These are phyloP conservation scores for Habropoda laboriosa DNA, from an alignment of 1,140 invertebrate species.

Conservation along the genomic window DNA sequence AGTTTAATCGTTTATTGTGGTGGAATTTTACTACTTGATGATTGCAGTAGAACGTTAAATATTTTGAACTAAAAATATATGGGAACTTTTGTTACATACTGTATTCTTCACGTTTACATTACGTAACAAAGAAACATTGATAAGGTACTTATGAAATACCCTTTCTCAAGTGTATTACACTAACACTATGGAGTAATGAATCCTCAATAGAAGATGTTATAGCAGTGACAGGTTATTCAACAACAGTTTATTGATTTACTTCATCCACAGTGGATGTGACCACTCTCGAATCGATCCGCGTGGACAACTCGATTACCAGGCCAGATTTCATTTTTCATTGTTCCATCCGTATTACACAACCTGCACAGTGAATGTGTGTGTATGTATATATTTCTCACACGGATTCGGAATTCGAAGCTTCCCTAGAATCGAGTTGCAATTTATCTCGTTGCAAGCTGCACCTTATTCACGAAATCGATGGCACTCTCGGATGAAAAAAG, in stretches of 20 bases:
- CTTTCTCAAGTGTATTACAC: too few relatives aligned
- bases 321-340: neutral
- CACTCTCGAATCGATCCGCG: neutral
- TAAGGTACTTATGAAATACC: too few relatives aligned
- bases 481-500: neutral
- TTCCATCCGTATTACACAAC: neutral
- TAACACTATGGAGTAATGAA: too few relatives aligned
- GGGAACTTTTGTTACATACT: too few relatives aligned
- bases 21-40: too few relatives aligned
- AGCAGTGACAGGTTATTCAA: neutral
- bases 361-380: neutral
- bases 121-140: too few relatives aligned
- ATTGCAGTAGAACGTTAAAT: too few relatives aligned
- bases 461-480: conserved; percentile 8
- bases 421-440: neutral
- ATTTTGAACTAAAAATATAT: too few relatives aligned
- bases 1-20: too few relatives aligned
- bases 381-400: neutral
- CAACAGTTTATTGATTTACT: neutral
- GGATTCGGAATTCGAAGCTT: neutral
- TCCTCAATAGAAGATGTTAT: too few relatives aligned
- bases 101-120: too few relatives aligned
- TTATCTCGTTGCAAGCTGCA: neutral
- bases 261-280: neutral
- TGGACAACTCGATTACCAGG: neutral